Percentiles rank a stretch among this genome's conserved stretches.
phyloP scores from a whole-genome alignment of 2,113 vertebrate species.

The Scartelaos histophorus region DNA sequence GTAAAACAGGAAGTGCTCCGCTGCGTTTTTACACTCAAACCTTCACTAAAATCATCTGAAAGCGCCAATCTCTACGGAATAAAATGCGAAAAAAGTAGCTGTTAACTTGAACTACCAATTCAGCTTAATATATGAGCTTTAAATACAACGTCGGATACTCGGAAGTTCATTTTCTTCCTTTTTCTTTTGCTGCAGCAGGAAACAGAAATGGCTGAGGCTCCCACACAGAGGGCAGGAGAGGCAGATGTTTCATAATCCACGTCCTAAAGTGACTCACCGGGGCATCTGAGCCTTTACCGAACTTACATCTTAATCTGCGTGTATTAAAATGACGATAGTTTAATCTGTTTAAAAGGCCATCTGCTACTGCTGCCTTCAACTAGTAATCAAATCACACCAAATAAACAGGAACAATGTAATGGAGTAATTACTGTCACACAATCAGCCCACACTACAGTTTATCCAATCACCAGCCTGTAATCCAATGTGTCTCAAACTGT shows the following conservation, averaged over 20 bases:
- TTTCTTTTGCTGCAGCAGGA: neutral
- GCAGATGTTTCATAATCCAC: conserved; percentile 34
- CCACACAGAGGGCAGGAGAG: conserved; percentile 22
- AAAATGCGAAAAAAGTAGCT: no score
- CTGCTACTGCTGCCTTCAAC: conserved; percentile 24
- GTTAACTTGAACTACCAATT: no score
- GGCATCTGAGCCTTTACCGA: conserved; percentile 5
- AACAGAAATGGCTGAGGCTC: neutral
- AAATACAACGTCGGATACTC: no score
- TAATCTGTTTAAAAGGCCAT: conserved; percentile 46
- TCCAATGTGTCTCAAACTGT: neutral
- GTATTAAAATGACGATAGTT: conserved; percentile 15
- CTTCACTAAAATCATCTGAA: no score
- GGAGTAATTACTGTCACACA: conserved; percentile 10
- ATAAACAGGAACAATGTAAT: conserved; percentile 10
- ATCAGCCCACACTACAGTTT: neutral
- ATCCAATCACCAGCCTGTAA: neutral
- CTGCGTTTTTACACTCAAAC: no score
- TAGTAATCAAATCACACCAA: conserved; percentile 23
- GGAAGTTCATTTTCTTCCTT: conserved; percentile 15
- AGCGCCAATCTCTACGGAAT: no score
- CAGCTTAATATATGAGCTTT: no score
- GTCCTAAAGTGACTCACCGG: neutral
- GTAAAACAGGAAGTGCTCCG: no score
- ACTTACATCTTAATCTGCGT: conserved; percentile 19